Evolutionary conservation across 2,888 invertebrate genomes (phyloP).

Genomic region (Temnothorax ravouxi): DNA sequence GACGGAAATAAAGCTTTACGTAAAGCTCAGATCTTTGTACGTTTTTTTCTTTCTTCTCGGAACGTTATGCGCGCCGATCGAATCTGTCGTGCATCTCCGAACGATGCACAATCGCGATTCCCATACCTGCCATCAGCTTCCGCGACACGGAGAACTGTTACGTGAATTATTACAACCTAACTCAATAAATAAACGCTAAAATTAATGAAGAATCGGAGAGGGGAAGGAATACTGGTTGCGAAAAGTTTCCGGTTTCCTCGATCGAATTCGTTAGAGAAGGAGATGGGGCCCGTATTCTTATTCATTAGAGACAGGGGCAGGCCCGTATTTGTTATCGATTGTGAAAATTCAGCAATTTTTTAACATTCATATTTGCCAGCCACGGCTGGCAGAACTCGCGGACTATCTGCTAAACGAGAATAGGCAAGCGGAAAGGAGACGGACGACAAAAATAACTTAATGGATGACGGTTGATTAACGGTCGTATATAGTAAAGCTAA

Average conservation of each 20-base stretch:
- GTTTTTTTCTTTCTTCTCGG: conserved; percentile 20
- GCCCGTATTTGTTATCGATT: not conserved
- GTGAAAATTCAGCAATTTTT: conserved; percentile 35
- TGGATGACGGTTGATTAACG: conserved; percentile 58
- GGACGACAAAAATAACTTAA: conserved; percentile 59
- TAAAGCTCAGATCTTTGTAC: conserved; percentile 39
- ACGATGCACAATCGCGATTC: conserved; percentile 22
- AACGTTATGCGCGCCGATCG: conserved; percentile 7
- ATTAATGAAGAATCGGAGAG: not conserved
- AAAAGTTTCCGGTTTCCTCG: conserved; percentile 8
- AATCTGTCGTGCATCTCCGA: conserved; percentile 18
- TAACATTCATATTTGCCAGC: conserved; percentile 1
- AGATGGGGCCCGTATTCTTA: not conserved
- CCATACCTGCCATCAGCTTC: not conserved
- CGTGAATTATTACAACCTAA: conserved; percentile 20
- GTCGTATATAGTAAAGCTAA: conserved; percentile 66
- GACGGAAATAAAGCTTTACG: conserved; percentile 8
- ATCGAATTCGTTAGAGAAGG: not conserved
- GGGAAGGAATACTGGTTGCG: conserved; percentile 13
- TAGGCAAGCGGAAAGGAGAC: conserved; percentile 10
- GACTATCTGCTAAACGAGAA: conserved; percentile 13
- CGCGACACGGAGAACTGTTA: conserved; percentile 6
- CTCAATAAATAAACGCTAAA: conserved; percentile 42
- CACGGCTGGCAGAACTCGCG: not conserved
- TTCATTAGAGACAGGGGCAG: not conserved